A percentile compares a stretch with the other conserved stretches of the same genome.
Evolutionary conservation across 2,797 vertebrate species (phyloP).

Genomic region (Urocyon cinereoargenteus): DNA sequence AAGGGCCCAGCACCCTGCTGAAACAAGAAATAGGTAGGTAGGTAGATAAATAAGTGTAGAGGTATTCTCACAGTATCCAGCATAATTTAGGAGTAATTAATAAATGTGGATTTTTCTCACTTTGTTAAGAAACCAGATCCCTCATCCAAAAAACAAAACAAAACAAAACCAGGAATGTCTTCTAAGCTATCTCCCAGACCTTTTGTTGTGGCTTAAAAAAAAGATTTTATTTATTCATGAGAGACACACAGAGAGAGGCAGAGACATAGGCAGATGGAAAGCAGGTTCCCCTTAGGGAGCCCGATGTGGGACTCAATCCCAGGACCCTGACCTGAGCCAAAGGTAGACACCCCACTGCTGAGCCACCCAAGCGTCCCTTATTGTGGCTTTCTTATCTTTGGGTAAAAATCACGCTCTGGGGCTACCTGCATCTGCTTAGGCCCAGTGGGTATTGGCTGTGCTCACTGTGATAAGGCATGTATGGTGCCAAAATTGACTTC

Average conservation of each 20-base stretch:
- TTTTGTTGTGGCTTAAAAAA: background rate
- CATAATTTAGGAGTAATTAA: constrained; percentile 8
- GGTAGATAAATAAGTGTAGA: background rate
- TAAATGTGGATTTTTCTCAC: constrained; percentile 6
- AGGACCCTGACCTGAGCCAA: too few species aligned
- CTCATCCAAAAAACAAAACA: background rate
- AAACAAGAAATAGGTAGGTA: background rate
- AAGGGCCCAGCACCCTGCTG: background rate
- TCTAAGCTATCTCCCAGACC: background rate
- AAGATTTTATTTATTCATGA: too few species aligned
- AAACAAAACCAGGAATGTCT: background rate
- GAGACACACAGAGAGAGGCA: too few species aligned
- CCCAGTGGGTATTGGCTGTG: background rate
- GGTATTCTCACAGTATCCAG: background rate
- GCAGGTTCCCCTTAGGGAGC: too few species aligned
- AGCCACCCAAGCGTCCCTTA: background rate
- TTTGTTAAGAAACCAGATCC: constrained; percentile 10
- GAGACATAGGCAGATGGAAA: too few species aligned
- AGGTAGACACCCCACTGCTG: too few species aligned
- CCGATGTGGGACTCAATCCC: too few species aligned
- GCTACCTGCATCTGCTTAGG: background rate
- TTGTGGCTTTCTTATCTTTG: background rate
- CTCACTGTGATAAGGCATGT: background rate
- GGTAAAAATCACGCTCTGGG: constrained; percentile 2
- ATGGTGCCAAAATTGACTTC: background rate